These are phyloP conservation scores for Pectinophora gossypiella DNA, from an alignment of 1,140 invertebrate genomes.

Conservation along the genomic window DNA sequence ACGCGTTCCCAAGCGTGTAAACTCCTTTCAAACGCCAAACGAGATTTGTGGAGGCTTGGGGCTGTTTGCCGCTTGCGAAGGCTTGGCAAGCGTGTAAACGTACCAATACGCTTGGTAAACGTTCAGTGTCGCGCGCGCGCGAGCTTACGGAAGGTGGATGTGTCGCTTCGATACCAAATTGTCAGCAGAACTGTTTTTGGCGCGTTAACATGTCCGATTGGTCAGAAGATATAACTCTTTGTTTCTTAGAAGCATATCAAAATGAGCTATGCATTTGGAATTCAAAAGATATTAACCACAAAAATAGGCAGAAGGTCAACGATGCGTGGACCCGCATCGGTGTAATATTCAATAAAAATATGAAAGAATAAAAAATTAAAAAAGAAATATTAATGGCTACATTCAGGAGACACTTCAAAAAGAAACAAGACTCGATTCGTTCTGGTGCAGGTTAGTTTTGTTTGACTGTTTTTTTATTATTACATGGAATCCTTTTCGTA, in stretches of 20 bases:
- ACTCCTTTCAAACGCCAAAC: too few species aligned
- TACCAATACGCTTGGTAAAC: too few species aligned
- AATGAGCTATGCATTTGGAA: conserved; percentile 13
- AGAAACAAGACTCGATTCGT: conserved; percentile 14
- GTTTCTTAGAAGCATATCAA: conserved; percentile 15
- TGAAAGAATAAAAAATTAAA: conserved; percentile 19
- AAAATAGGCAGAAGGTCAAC: conserved; percentile 17
- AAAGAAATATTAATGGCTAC: conserved; percentile 19
- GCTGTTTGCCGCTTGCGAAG: too few species aligned
- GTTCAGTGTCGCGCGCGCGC: too few species aligned
- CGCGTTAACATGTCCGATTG: too few species aligned
- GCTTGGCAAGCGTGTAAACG: too few species aligned
- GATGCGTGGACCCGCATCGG: conserved; percentile 20
- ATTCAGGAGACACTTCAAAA: conserved; percentile 18
- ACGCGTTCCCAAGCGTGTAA: conserved; percentile 10
- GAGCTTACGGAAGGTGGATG: too few species aligned
- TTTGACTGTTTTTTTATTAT: neutral
- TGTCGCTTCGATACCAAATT: too few species aligned
- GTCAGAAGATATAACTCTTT: conserved; percentile 13
- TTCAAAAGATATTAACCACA: conserved; percentile 12
- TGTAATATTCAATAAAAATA: neutral
- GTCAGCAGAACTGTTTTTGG: too few species aligned
- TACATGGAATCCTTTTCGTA: conserved; percentile 9
- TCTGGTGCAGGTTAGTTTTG: conserved; percentile 13
- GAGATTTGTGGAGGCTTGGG: too few species aligned